Conservation (phyloP, 2,113 vertebrate genomes). For the Burhinus oedicnemus region DNA sequence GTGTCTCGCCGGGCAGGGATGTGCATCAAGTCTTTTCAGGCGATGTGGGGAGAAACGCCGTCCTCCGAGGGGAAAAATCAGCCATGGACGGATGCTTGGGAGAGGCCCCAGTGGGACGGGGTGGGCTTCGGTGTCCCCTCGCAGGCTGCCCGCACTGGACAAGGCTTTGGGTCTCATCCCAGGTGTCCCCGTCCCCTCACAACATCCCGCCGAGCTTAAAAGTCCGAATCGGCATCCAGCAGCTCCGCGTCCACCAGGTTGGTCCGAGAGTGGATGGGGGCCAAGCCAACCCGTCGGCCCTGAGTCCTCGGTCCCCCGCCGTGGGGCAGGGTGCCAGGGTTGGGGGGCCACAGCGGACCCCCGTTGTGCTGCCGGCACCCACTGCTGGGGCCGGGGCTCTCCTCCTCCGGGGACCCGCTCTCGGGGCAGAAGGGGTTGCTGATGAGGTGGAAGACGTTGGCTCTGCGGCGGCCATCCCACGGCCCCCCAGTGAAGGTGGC, state of each 20-base stretch:
- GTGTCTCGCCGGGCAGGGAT: accelerated
- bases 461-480: conserved; percentile 18
- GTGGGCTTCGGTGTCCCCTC: neutral
- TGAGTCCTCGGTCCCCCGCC: conserved; percentile 68
- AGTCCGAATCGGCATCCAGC: conserved; percentile 91
- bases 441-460: conserved; percentile 65
- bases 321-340: neutral
- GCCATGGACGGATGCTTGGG: accelerated
- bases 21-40: neutral
- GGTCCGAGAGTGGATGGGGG: conserved; percentile 90
- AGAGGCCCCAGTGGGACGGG: accelerated
- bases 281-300: conserved; percentile 71
- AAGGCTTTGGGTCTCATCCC: neutral
- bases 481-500: conserved; percentile 7
- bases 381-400: neutral
- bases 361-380: conserved; percentile 53
- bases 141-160: neutral
- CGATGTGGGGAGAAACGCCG: accelerated
- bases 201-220: conserved; percentile 45
- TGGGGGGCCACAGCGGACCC: neutral
- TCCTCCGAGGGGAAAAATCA: accelerated
- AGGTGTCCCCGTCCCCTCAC: accelerated
- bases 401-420: conserved; percentile 33
- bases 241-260: conserved; percentile 93
- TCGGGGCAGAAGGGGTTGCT: conserved; percentile 77